Percentiles rank a stretch among this genome's conserved stretches.
Evolutionary conservation across 2,797 vertebrate species (phyloP).

Genomic region (Petrocephalus schoutedeni): DNA sequence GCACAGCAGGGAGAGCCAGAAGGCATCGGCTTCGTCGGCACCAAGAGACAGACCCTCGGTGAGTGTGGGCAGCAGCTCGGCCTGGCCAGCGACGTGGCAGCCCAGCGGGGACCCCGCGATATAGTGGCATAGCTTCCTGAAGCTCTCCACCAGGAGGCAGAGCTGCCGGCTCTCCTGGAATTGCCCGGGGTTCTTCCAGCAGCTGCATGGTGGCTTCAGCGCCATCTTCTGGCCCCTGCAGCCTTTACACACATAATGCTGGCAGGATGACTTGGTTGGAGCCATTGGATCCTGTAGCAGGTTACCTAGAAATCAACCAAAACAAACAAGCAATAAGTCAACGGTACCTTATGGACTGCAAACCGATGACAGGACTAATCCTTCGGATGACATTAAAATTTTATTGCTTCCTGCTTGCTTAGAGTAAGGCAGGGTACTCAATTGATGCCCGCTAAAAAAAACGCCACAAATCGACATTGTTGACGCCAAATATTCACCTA

Average conservation of each 20-base stretch:
- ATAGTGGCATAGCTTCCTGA: slow-evolving; percentile 94
- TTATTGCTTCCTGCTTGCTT: not conserved
- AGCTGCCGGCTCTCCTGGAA: slow-evolving; percentile 95
- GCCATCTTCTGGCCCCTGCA: slow-evolving; percentile 99
- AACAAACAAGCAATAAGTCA: slow-evolving; percentile 24
- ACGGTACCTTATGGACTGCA: not conserved
- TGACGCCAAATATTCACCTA: not conserved
- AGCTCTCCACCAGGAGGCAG: slow-evolving; percentile 90
- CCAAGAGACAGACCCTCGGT: slow-evolving; percentile 81
- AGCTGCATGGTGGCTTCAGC: slow-evolving; percentile 98
- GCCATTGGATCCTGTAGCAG: slow-evolving; percentile 94
- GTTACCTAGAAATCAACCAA: slow-evolving; percentile 67
- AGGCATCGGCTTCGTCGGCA: slow-evolving; percentile 62
- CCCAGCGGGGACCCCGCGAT: slow-evolving; percentile 87
- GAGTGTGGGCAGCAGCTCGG: slow-evolving; percentile 88
- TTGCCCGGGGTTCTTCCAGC: slow-evolving; percentile 98
- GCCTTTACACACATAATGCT: slow-evolving; percentile 95
- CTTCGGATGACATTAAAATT: not conserved
- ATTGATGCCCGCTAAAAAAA: not conserved
- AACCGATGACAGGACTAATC: not conserved
- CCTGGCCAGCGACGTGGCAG: slow-evolving; percentile 81
- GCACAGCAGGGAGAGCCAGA: slow-evolving; percentile 59
- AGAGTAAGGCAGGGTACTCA: not conserved
- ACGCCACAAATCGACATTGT: not conserved
- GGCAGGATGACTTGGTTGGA: slow-evolving; percentile 92